phyloP scores from a whole-genome alignment of 2,797 vertebrate species.

The Jordanella pulchra region DNA sequence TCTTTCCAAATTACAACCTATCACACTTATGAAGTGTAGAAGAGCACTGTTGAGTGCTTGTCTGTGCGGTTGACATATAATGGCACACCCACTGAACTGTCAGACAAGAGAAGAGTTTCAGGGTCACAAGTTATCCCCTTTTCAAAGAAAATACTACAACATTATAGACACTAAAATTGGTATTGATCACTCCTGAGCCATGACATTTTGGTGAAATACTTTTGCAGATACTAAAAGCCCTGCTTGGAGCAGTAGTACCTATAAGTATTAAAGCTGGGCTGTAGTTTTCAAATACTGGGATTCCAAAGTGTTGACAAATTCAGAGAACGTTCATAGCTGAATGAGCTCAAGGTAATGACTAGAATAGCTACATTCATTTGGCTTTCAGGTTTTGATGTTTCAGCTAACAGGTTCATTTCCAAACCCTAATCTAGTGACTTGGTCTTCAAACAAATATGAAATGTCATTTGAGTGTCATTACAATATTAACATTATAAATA shows the following conservation, averaged over 20 bases:
- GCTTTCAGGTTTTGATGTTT: too few relatives aligned
- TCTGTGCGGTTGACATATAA: constrained; percentile 1
- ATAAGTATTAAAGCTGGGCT: not conserved
- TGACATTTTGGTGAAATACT: constrained; percentile 2
- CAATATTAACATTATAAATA: not conserved
- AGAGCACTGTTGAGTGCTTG: not conserved
- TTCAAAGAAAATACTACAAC: not conserved
- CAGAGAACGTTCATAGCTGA: not conserved
- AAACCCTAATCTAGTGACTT: too few relatives aligned
- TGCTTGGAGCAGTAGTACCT: not conserved
- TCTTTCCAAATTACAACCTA: constrained; percentile 1
- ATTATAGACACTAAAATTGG: not conserved
- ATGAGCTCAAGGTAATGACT: not conserved
- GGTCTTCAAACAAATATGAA: too few relatives aligned
- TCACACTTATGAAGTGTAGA: not conserved
- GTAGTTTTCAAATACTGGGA: not conserved
- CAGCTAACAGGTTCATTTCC: too few relatives aligned
- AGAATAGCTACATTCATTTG: not conserved
- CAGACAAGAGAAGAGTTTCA: not conserved
- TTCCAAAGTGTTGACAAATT: not conserved
- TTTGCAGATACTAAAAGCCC: not conserved
- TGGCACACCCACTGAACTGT: not conserved
- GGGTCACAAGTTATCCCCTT: not conserved
- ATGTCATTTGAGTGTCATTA: too few relatives aligned
- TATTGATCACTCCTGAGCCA: not conserved